Conservation (phyloP, 2,113 vertebrate genomes). For the Cololabis saira region DNA sequence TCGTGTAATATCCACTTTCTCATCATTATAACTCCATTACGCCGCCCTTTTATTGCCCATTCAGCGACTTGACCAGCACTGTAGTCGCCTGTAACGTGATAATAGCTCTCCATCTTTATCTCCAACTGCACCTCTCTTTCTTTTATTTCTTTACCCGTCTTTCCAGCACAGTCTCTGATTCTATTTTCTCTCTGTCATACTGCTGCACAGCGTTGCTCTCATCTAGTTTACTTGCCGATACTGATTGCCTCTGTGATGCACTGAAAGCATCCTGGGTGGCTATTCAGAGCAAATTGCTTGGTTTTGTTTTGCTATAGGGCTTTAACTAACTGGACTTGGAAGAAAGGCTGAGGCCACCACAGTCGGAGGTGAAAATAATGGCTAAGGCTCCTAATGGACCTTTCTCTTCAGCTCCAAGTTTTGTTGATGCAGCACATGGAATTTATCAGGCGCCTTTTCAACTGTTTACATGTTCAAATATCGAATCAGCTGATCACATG, state of each 20-base stretch:
- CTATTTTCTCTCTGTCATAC: slow-evolving; percentile 16
- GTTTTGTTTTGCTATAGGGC: slow-evolving; percentile 40
- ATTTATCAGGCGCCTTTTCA: slow-evolving; percentile 12
- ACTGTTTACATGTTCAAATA: not conserved
- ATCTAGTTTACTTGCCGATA: slow-evolving; percentile 15
- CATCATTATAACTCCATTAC: slow-evolving; percentile 38
- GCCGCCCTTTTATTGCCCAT: slow-evolving; percentile 42
- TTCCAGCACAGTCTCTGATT: not conserved
- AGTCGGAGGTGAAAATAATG: slow-evolving; percentile 37
- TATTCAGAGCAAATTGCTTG: slow-evolving; percentile 45
- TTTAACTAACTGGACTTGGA: slow-evolving; percentile 29
- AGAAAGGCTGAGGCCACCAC: slow-evolving; percentile 17
- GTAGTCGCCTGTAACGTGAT: slow-evolving; percentile 29
- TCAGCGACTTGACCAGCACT: slow-evolving; percentile 29
- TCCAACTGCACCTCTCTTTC: slow-evolving; percentile 7
- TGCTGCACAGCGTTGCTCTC: slow-evolving; percentile 5
- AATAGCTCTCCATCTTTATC: slow-evolving; percentile 28
- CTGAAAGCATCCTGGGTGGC: slow-evolving; percentile 47
- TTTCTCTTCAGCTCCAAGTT: slow-evolving; percentile 16
- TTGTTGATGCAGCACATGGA: slow-evolving; percentile 24
- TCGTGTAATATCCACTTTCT: slow-evolving; percentile 28
- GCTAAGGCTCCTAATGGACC: slow-evolving; percentile 30
- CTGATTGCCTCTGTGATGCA: slow-evolving; percentile 48
- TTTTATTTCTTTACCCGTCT: slow-evolving; percentile 15
- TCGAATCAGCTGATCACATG: too few species aligned